Percentiles rank a stretch among this genome's conserved stretches.
Evolutionary conservation across 2,888 invertebrate genomes (phyloP).

Genomic region (Hybos culiciformis): DNA sequence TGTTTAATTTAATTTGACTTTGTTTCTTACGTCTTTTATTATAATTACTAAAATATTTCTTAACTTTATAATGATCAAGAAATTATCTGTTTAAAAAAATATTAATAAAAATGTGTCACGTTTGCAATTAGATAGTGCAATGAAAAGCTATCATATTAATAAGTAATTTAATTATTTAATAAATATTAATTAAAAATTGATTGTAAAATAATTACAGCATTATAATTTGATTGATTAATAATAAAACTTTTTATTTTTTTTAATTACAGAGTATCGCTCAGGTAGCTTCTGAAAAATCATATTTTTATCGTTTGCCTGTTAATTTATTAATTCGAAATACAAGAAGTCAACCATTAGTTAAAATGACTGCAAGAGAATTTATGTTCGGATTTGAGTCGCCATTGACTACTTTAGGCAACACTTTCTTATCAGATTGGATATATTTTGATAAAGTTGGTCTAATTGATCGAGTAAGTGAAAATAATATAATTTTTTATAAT

Average conservation of each 20-base stretch:
- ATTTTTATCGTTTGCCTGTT: constrained; percentile 52
- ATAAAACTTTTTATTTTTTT: constrained; percentile 3
- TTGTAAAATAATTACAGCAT: too few species aligned
- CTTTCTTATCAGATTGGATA: constrained; percentile 70
- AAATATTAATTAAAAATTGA: too few species aligned
- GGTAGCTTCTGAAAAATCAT: constrained; percentile 51
- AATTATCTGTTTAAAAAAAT: too few species aligned
- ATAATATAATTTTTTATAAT: not conserved
- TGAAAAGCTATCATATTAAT: too few species aligned
- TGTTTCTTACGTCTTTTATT: too few species aligned
- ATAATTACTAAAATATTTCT: too few species aligned
- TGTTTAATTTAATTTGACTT: too few species aligned
- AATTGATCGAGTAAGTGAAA: constrained; percentile 62
- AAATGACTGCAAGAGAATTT: constrained; percentile 73
- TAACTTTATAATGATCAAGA: too few species aligned
- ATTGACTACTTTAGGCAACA: constrained; percentile 69
- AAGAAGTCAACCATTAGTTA: constrained; percentile 53
- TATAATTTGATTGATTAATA: too few species aligned
- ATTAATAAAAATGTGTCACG: too few species aligned
- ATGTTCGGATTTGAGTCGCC: constrained; percentile 81
- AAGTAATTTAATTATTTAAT: too few species aligned
- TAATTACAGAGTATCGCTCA: constrained; percentile 66
- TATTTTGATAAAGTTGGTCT: constrained; percentile 76
- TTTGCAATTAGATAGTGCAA: too few species aligned
- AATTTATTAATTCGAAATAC: constrained; percentile 57